Conservation (phyloP, 2,113 vertebrate genomes). For the Neodon shergylaensis region DNA sequence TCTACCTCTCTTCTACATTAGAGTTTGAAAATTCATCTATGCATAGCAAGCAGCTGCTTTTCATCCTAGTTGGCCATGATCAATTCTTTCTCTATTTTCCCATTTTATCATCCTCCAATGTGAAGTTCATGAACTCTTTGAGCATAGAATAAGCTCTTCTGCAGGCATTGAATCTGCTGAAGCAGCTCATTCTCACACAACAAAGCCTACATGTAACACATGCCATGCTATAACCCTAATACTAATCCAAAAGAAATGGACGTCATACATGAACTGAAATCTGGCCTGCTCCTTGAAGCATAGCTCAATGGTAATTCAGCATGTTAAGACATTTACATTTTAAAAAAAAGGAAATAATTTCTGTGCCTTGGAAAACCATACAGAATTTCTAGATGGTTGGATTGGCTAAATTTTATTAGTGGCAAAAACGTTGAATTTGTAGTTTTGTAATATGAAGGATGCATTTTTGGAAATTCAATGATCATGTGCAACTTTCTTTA, state of each 20-base stretch:
- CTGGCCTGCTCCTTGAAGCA: slow-evolving; percentile 52
- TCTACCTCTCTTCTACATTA: slow-evolving; percentile 14
- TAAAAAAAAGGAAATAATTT: slow-evolving; percentile 61
- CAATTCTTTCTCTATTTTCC: neutral
- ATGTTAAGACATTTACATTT: slow-evolving; percentile 39
- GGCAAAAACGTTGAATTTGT: neutral
- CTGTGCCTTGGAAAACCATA: slow-evolving; percentile 33
- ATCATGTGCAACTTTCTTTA: slow-evolving; percentile 85
- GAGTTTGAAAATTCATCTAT: slow-evolving; percentile 27
- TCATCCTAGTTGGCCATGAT: slow-evolving; percentile 62
- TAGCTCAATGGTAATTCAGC: slow-evolving; percentile 43
- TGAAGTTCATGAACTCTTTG: slow-evolving; percentile 54
- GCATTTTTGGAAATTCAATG: slow-evolving; percentile 72
- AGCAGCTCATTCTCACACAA: slow-evolving; percentile 36
- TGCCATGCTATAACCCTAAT: slow-evolving; percentile 16
- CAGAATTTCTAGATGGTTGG: slow-evolving; percentile 16
- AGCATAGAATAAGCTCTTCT: neutral
- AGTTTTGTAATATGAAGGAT: slow-evolving; percentile 71
- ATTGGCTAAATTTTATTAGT: slow-evolving; percentile 15
- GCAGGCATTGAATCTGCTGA: neutral
- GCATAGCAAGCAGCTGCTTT: neutral
- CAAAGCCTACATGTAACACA: fast-evolving
- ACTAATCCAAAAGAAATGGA: slow-evolving; percentile 51
- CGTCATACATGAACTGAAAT: slow-evolving; percentile 64
- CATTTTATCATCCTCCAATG: slow-evolving; percentile 56